phyloP scores from a whole-genome alignment of 2,888 invertebrate species.

The Resseliella maxima region DNA sequence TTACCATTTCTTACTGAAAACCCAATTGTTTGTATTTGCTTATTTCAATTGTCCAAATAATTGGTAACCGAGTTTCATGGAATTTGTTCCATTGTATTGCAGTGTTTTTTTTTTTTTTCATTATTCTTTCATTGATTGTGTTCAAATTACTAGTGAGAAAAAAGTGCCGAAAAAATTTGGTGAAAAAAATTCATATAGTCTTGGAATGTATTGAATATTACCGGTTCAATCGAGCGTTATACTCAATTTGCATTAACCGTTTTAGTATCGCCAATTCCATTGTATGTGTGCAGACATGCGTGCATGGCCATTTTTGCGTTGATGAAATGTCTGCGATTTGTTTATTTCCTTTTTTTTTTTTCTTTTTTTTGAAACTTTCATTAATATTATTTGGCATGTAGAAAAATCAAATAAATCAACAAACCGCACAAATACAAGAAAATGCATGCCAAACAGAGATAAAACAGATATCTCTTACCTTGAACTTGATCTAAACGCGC shows the following conservation, averaged over 20 bases:
- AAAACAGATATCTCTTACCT: not conserved
- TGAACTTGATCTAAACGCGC: constrained; percentile 15
- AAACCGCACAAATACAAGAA: not conserved
- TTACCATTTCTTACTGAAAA: no score
- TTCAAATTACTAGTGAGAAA: not conserved
- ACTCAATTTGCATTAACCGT: not conserved
- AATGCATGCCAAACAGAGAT: not conserved
- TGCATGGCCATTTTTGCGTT: not conserved
- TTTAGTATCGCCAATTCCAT: not conserved
- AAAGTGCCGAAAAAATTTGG: no score
- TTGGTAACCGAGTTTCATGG: not conserved
- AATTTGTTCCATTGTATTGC: not conserved
- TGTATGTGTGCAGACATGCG: not conserved
- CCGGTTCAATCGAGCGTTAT: not conserved
- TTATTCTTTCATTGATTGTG: not conserved
- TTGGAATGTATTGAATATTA: not conserved
- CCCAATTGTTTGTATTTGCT: not conserved
- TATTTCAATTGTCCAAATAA: not conserved
- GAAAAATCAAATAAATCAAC: not conserved
- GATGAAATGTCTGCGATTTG: not conserved
- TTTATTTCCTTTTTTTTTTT: not conserved
- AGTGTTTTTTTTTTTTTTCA: not conserved
- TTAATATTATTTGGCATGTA: not conserved
- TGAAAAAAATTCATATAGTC: no score
- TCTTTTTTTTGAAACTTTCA: not conserved